Conservation (phyloP, 2,797 vertebrate genomes). For the Poeciliopsis presidionis region DNA sequence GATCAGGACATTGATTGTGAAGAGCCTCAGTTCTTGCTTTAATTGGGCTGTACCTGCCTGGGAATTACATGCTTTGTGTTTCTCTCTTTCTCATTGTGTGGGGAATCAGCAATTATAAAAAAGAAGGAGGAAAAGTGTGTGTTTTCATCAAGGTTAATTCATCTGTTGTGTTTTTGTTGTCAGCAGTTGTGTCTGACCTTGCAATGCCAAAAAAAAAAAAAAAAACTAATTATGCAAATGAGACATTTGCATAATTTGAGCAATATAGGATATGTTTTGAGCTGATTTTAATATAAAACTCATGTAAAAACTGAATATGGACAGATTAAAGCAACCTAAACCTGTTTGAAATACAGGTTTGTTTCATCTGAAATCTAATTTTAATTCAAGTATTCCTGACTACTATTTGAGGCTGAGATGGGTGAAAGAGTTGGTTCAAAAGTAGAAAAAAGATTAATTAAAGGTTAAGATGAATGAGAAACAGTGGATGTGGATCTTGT, state of each 20-base stretch:
- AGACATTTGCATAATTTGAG: conserved; percentile 23
- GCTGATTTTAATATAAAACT: conserved; percentile 9
- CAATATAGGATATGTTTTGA: neutral
- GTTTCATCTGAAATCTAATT: neutral
- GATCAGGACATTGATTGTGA: conserved; percentile 74
- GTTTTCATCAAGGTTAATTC: conserved; percentile 70
- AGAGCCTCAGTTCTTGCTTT: conserved; percentile 76
- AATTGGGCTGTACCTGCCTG: conserved; percentile 78
- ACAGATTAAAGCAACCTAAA: neutral
- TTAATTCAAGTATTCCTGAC: conserved; percentile 7
- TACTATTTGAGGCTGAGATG: conserved; percentile 13
- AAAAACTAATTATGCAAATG: conserved; percentile 60
- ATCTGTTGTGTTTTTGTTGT: conserved; percentile 71
- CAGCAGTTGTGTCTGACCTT: conserved; percentile 73
- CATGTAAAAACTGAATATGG: neutral
- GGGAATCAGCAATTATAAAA: conserved; percentile 50
- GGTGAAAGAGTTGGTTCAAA: conserved; percentile 5
- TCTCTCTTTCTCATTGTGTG: conserved; percentile 46
- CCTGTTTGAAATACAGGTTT: neutral
- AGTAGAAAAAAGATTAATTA: conserved; percentile 25
- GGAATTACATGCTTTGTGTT: conserved; percentile 63
- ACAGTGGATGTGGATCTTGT: conserved; percentile 28
- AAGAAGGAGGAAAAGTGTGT: conserved; percentile 27
- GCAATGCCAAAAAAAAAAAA: conserved; percentile 3
- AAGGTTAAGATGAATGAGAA: conserved; percentile 31